These are phyloP conservation scores for Malacoctenus gilli DNA, from an alignment of 2,797 vertebrate genomes.

Conservation along the genomic window DNA sequence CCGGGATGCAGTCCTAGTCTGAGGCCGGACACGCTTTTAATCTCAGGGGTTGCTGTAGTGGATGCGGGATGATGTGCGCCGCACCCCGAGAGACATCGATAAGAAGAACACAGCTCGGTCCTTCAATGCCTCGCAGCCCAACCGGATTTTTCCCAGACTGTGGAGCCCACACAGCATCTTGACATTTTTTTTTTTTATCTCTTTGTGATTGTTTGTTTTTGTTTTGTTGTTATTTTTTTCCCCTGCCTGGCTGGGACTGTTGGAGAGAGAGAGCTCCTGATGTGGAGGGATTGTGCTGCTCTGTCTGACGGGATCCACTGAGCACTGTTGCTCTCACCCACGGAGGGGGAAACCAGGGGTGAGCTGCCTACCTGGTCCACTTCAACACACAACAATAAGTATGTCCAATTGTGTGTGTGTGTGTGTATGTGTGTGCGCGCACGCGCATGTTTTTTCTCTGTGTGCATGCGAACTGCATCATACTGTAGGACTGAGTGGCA, in stretches of 20 bases:
- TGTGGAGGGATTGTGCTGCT: conserved; percentile 67
- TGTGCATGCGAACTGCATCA: conserved; percentile 32
- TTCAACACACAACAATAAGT: conserved; percentile 74
- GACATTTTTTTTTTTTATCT: background rate
- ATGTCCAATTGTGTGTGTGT: conserved; percentile 57
- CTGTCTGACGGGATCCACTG: conserved; percentile 66
- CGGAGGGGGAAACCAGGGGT: conserved; percentile 59
- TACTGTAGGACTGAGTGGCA: background rate
- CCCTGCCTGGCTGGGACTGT: conserved; percentile 41
- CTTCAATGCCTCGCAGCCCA: conserved; percentile 37
- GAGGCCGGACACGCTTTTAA: conserved; percentile 72
- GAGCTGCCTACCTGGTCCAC: conserved; percentile 65
- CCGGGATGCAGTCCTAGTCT: conserved; percentile 72
- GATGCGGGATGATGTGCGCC: conserved; percentile 73
- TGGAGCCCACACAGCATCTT: conserved; percentile 61
- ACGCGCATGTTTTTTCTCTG: no score
- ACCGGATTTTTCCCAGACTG: conserved; percentile 61
- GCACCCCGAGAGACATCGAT: conserved; percentile 66
- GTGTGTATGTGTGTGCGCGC: conserved; percentile 22
- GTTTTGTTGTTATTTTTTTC: conserved; percentile 4
- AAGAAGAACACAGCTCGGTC: conserved; percentile 59
- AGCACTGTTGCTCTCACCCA: conserved; percentile 66
- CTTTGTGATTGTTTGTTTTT: conserved; percentile 3
- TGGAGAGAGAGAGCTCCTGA: conserved; percentile 55
- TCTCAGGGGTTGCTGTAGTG: conserved; percentile 65